phyloP scores from a whole-genome alignment of 2,888 invertebrate species.

The Monochamus alternatus region DNA sequence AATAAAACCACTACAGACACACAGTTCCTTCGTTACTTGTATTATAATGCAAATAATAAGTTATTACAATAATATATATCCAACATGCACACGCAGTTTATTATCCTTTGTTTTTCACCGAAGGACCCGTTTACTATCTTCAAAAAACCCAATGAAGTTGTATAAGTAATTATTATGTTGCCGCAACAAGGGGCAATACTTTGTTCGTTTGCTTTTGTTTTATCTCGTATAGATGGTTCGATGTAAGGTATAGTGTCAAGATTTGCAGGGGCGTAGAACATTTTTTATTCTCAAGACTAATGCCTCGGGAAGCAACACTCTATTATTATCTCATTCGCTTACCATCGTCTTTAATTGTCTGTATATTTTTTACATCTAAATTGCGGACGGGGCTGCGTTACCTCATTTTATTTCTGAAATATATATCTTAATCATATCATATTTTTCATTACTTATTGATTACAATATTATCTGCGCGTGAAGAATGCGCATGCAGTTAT shows the following conservation, averaged over 20 bases:
- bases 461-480: not conserved
- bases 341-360: conserved; percentile 60
- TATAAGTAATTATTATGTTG: conserved; percentile 56
- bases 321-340: conserved; percentile 65
- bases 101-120: conserved; percentile 36
- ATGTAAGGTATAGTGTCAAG: conserved; percentile 55
- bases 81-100: conserved; percentile 4
- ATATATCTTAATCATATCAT: conserved; percentile 5
- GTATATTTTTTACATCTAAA: conserved; percentile 60
- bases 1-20: not conserved
- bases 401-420: conserved; percentile 38
- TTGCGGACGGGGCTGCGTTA: conserved; percentile 48
- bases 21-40: not conserved
- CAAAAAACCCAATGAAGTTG: conserved; percentile 48
- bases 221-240: conserved; percentile 44
- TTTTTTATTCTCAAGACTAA: conserved; percentile 57
- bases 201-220: conserved; percentile 47
- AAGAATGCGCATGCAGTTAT: too few species aligned
- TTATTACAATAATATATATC: conserved; percentile 1
- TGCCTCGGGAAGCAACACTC: conserved; percentile 60
- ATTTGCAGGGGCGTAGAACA: conserved; percentile 60
- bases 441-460: not conserved
- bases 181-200: conserved; percentile 50
- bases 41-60: not conserved
- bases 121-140: conserved; percentile 46